phyloP scores from a whole-genome alignment of 2,113 vertebrate genomes.

The Saiga tatarica region DNA sequence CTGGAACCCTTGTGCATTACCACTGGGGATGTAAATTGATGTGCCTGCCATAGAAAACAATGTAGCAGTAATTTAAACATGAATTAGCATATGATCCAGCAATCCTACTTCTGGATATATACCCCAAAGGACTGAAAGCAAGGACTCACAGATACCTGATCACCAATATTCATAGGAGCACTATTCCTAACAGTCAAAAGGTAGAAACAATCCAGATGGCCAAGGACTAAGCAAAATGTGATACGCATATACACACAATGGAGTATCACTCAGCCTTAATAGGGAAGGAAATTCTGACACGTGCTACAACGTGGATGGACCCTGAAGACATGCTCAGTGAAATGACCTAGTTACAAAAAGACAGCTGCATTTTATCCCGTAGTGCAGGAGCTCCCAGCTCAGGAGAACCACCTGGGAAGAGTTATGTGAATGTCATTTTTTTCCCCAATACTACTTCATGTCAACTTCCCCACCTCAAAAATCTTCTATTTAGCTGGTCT shows the following conservation, averaged over 20 bases:
- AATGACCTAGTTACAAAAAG: neutral
- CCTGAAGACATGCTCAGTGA: neutral
- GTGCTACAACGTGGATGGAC: too few relatives aligned
- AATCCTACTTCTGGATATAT: neutral
- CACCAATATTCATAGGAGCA: neutral
- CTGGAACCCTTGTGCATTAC: neutral
- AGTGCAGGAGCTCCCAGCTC: neutral
- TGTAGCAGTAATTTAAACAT: neutral
- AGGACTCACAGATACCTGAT: neutral
- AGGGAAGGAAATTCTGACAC: neutral
- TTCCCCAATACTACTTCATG: neutral
- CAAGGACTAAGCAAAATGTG: neutral
- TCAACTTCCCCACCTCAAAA: neutral
- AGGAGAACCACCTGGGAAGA: neutral
- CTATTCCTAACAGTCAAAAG: neutral
- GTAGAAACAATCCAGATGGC: neutral
- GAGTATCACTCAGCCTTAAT: neutral
- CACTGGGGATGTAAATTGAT: neutral
- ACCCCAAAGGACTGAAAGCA: neutral
- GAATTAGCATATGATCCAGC: neutral
- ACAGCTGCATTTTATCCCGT: neutral
- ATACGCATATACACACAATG: rapidly evolving
- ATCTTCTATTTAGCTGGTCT: neutral
- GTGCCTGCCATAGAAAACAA: neutral
- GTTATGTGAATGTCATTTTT: too few relatives aligned